A percentile compares a stretch with the other conserved stretches of the same genome.
phyloP scores from a whole-genome alignment of 2,888 invertebrate genomes.

The Yponomeuta sedellus region DNA sequence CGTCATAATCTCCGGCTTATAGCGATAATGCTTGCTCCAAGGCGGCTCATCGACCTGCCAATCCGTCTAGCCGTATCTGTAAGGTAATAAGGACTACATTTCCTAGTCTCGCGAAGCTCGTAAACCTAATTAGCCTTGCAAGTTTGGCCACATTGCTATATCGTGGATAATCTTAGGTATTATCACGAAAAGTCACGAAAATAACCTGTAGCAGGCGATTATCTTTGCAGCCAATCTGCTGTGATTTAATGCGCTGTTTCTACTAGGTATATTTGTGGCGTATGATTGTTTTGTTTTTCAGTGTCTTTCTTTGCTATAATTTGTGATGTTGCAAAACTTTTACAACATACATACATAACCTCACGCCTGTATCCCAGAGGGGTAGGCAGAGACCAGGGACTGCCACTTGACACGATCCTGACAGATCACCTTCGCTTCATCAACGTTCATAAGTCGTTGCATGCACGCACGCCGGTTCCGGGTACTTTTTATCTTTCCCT shows the following conservation, averaged over 20 bases:
- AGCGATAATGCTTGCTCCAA: conserved; percentile 43
- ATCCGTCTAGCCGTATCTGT: neutral
- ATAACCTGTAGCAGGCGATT: neutral
- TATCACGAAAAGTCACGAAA: conserved; percentile 7
- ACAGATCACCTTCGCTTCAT: too few species aligned
- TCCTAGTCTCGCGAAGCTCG: neutral
- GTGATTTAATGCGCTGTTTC: neutral
- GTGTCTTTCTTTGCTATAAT: neutral
- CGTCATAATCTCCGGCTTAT: conserved; percentile 21
- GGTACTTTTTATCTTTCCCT: too few species aligned
- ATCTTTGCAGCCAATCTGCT: neutral
- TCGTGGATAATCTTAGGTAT: conserved; percentile 5
- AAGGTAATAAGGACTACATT: neutral
- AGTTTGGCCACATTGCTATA: neutral
- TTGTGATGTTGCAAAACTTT: too few species aligned
- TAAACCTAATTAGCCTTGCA: neutral
- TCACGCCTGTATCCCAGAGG: too few species aligned
- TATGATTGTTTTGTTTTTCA: neutral
- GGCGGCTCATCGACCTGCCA: neutral
- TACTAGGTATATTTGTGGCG: neutral
- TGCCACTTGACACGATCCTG: too few species aligned
- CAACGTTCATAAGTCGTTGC: too few species aligned
- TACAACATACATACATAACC: too few species aligned
- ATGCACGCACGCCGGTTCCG: too few species aligned
- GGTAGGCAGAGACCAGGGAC: too few species aligned